Base-by-base conservation (phyloP, 2,888 invertebrate species). In the Scaptomyza parva region DNA sequence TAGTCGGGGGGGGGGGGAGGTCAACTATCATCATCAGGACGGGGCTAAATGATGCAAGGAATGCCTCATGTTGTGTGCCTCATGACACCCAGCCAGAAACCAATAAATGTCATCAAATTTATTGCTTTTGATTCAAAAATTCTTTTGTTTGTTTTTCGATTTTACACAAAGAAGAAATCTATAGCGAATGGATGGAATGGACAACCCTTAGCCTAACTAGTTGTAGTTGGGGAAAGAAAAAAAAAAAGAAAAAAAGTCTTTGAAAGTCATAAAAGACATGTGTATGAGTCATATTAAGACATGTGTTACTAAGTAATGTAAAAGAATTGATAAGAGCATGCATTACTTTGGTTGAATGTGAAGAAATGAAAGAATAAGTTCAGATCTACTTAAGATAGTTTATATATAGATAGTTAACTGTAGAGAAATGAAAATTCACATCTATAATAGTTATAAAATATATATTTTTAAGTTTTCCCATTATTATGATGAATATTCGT, bases 31-130 rank as follows among this genome's bases (percentile, higher is more conserved):
- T 73, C 33, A 37, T 8, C 7, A 17, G 59, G 64, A 62, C 76
- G 60, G 33, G 44, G 52, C 66, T 44, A 73, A 78, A 76, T 83
- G 85, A 69, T 70, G 84, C 78, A 77, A 80, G 63, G 9, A 37
- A 17, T 9, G 37, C 7, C 24, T 24, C 3, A 39, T 52, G 54
- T 53, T 61, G 59, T 61, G 59, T 55, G 71, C 44, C 63, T 65
- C 66, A 70, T 88, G 67, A 57, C 69, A 83, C 68, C 58, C 80
- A 58, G 67, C 77, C 12, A 81, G 89, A 90, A 91, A 88, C 88
- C 90, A 90, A 90, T 90, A 91, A 90, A 90, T 90, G 90, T 90
- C 89, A 85, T 89, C 81, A 84, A 90, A 91, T 91, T 90, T 91
- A 91, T 90, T 88, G 88, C 90, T 86, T 83, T 77, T 78, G 81